phyloP scores from a whole-genome alignment of 2,888 invertebrate genomes.

The Ctenicera cuprea region DNA sequence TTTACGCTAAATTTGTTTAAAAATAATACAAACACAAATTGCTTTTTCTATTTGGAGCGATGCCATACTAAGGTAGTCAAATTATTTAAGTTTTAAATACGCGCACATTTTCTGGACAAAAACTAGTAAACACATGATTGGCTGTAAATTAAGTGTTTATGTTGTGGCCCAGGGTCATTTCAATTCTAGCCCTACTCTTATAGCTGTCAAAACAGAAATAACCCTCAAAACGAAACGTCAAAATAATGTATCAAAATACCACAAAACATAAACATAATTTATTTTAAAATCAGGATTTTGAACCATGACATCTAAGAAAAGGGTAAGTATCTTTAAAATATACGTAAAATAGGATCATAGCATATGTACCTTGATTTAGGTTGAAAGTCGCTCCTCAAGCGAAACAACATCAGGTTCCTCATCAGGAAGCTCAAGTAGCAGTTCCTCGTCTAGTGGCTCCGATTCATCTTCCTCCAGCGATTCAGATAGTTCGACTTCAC shows the following conservation, averaged over 20 bases:
- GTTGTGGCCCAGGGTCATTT: too few relatives aligned
- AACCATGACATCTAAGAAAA: slow-evolving; percentile 60
- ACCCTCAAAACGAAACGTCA: not conserved
- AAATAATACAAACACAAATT: too few relatives aligned
- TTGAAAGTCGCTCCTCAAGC: slow-evolving; percentile 75
- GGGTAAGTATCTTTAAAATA: slow-evolving; percentile 50
- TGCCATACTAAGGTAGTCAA: too few relatives aligned
- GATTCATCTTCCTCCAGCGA: slow-evolving; percentile 83
- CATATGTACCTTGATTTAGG: slow-evolving; percentile 55
- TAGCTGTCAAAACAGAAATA: not conserved
- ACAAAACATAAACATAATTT: slow-evolving; percentile 6
- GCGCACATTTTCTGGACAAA: too few relatives aligned
- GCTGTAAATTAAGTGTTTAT: too few relatives aligned
- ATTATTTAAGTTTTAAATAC: too few relatives aligned
- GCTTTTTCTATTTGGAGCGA: too few relatives aligned
- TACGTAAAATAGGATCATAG: not conserved
- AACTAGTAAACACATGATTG: too few relatives aligned
- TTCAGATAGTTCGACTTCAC: slow-evolving; percentile 80
- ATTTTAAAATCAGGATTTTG: not conserved
- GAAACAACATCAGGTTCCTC: slow-evolving; percentile 77
- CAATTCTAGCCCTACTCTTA: too few relatives aligned
- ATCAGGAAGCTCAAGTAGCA: slow-evolving; percentile 81
- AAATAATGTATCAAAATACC: slow-evolving; percentile 2
- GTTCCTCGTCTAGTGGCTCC: slow-evolving; percentile 81
- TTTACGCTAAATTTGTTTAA: too few relatives aligned